These are phyloP conservation scores for Phlogophora meticulosa DNA, from an alignment of 2,888 invertebrate genomes.

Conservation along the genomic window DNA sequence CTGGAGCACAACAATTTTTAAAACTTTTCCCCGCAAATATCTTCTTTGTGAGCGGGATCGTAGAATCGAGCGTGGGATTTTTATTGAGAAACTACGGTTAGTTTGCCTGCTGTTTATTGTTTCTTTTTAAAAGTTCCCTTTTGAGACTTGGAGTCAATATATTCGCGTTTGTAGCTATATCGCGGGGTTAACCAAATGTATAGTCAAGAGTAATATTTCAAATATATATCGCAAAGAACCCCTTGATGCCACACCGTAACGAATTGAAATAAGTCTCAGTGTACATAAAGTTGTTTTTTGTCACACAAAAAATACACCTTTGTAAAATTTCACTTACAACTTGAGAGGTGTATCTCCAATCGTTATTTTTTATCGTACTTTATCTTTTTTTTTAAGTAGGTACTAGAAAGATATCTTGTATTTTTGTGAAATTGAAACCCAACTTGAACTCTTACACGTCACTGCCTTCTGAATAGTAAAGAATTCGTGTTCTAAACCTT, in stretches of 20 bases:
- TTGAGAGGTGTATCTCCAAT: neutral
- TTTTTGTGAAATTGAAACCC: conserved; percentile 24
- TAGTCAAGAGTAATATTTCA: conserved; percentile 17
- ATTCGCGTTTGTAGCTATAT: conserved; percentile 39
- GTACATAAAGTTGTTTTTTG: neutral
- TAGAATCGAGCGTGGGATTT: conserved; percentile 50
- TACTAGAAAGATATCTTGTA: conserved; percentile 3
- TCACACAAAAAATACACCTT: neutral
- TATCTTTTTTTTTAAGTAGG: neutral
- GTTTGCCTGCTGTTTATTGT: conserved; percentile 52
- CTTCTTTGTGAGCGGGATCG: conserved; percentile 64
- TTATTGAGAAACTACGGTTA: conserved; percentile 61
- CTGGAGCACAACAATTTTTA: conserved; percentile 79
- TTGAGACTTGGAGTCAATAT: conserved; percentile 39
- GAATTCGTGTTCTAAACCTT: conserved; percentile 7
- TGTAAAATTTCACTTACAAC: neutral
- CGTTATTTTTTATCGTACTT: neutral
- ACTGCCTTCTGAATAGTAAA: neutral
- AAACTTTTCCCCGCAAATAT: conserved; percentile 73
- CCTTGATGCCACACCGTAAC: neutral
- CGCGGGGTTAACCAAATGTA: conserved; percentile 5
- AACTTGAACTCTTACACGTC: conserved; percentile 7
- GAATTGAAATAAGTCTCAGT: conserved; percentile 13
- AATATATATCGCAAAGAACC: conserved; percentile 8
- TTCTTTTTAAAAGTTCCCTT: conserved; percentile 47